Base-by-base conservation (phyloP, 2,888 invertebrate genomes). In the Biston betularia region DNA sequence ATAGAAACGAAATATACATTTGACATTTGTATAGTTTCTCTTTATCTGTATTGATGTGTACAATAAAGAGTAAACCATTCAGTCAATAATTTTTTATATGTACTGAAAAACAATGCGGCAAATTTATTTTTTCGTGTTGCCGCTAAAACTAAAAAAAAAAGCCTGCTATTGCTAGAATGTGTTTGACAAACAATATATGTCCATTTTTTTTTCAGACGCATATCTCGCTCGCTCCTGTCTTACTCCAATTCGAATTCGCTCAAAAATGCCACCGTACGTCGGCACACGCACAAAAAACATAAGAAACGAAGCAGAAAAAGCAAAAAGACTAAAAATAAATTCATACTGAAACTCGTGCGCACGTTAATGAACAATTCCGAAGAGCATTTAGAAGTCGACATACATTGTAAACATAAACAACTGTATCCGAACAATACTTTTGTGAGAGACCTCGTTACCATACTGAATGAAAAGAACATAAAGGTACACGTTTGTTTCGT, bases 401-500 rank as follows among this genome's bases (percentile, higher is more conserved):
- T 92, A 0, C 84, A 86, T 71, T 93, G 92, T 78, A 75, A 73
- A 15, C 92, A 93, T 61, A 54, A 49, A 0, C 79, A 73, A 14
- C 78, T 93, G 50, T 83, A 75, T 66, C 92, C 92, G 1, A 92
- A 93, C 73, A 87, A 93, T 77, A 79, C 77, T 10, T 91, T 93
- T 73, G 92, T 93, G 6, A 63, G 92, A 4, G 92, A 92, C 65
- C 73, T 93, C 0, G 93, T 93, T 69, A 79, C 88, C 11, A 87
- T 89, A 45, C 82, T 93, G 62, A 92, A 91, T 63, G 89, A 89
- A 0, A 82, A 81, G 24, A 81, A 92, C 14, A 84, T 92, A 9
- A 90, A 89, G 89, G 92, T 91, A 6, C 42, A 72, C 42, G 73
- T 50, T 46, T 14, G 9, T 44, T 38, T 49, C 24, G 14, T 44